A percentile compares a stretch with the other conserved stretches of the same genome.
Evolutionary conservation across 1,140 invertebrate species (phyloP).

Genomic region (Euschistus heros): DNA sequence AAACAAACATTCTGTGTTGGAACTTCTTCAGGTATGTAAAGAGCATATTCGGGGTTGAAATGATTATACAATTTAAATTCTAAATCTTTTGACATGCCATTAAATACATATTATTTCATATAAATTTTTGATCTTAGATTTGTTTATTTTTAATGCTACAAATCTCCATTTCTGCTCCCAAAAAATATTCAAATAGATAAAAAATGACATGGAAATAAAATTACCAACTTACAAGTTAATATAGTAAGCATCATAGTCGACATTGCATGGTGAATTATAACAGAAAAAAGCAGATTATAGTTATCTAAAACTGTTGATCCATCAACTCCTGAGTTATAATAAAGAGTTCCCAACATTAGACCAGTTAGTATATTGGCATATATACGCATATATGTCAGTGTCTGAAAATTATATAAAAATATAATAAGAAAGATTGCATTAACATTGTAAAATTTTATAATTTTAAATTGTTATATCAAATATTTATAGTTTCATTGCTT

Average conservation of each 20-base stretch:
- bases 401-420: conserved; percentile 49
- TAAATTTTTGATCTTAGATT: too few relatives aligned
- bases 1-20: too few relatives aligned
- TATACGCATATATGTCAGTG: conserved; percentile 75
- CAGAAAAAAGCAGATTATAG: conserved; percentile 69
- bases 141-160: not conserved
- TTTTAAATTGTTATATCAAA: too few relatives aligned
- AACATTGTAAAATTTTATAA: too few relatives aligned
- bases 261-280: conserved; percentile 75
- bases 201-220: not conserved
- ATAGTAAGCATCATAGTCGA: conserved; percentile 77
- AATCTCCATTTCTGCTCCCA: not conserved
- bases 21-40: too few relatives aligned
- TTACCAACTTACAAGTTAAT: conserved; percentile 55
- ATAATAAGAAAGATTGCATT: too few relatives aligned
- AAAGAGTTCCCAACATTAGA: conserved; percentile 60
- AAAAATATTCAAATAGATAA: not conserved
- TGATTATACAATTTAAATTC: too few relatives aligned
- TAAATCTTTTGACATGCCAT: too few relatives aligned
- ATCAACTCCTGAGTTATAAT: conserved; percentile 55
- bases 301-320: conserved; percentile 65
- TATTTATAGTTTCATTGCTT: too few relatives aligned
- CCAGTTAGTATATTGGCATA: conserved; percentile 59
- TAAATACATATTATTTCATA: too few relatives aligned
- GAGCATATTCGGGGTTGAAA: too few relatives aligned